Conservation (phyloP, 2,113 vertebrate species). For the Tupaia tana region DNA sequence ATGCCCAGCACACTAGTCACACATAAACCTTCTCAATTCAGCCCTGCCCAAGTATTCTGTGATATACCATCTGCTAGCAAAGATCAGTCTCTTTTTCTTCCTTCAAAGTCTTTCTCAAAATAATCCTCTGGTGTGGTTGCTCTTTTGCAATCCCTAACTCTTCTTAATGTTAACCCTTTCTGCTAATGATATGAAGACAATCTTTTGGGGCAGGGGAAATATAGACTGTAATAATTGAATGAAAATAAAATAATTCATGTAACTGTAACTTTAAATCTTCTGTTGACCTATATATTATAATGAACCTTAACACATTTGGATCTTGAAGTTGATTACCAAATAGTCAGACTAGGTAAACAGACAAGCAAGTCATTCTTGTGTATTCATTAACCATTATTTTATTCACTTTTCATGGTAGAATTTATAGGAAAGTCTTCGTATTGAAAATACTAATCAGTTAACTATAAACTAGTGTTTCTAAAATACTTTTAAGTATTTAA, state of each 20-base stretch:
- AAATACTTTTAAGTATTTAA: constrained; percentile 28
- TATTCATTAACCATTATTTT: constrained; percentile 26
- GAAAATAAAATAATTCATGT: not conserved
- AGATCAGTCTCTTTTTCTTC: too few species aligned
- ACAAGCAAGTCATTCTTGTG: not conserved
- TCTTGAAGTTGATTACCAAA: not conserved
- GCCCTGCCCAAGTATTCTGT: too few species aligned
- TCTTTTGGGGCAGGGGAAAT: not conserved
- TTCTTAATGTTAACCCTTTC: constrained; percentile 21
- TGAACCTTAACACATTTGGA: not conserved
- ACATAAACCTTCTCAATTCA: too few species aligned
- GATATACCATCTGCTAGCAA: too few species aligned
- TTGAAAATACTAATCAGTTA: constrained; percentile 23
- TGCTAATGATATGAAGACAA: not conserved
- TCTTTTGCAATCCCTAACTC: not conserved
- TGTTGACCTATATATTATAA: not conserved
- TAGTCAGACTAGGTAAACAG: not conserved
- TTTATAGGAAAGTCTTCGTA: not conserved
- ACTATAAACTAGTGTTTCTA: not conserved
- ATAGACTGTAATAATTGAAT: not conserved
- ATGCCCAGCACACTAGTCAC: too few species aligned
- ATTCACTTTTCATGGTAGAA: not conserved
- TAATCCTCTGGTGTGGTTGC: too few species aligned
- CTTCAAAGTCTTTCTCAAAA: too few species aligned
- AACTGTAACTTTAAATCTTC: not conserved